Evolutionary conservation across 2,113 vertebrate genomes (phyloP).

Genomic region (Halichoerus grypus): DNA sequence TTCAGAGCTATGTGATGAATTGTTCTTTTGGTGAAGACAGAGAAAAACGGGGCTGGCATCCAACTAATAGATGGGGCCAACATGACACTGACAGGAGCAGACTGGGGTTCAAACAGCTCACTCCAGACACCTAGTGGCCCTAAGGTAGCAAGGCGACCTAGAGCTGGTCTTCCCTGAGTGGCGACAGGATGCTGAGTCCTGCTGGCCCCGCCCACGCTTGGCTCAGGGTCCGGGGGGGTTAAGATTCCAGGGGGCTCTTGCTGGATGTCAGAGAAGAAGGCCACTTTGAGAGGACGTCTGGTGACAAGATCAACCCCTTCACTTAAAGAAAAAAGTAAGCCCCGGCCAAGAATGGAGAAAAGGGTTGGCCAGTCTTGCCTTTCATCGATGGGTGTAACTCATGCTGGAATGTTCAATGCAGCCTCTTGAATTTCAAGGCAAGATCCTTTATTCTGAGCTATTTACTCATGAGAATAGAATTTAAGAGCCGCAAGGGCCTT

Average conservation of each 20-base stretch:
- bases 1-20: background rate
- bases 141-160: background rate
- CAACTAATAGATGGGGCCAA: background rate
- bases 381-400: background rate
- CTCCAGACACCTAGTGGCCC: background rate
- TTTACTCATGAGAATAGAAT: background rate
- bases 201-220: background rate
- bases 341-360: background rate
- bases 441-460: background rate
- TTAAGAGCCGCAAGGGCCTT: background rate
- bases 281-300: background rate
- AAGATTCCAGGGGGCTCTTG: background rate
- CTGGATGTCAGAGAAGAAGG: background rate
- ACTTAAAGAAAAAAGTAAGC: background rate
- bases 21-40: background rate
- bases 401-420: background rate
- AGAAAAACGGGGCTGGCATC: background rate
- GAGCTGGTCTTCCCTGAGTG: background rate
- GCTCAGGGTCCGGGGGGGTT: background rate
- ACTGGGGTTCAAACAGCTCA: background rate
- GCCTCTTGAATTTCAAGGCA: background rate
- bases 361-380: background rate
- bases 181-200: background rate
- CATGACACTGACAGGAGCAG: background rate
- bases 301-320: conserved; percentile 6